A percentile compares a stretch with the other conserved stretches of the same genome.
phyloP scores from a whole-genome alignment of 2,888 invertebrate species.

The Catocala sponsa region DNA sequence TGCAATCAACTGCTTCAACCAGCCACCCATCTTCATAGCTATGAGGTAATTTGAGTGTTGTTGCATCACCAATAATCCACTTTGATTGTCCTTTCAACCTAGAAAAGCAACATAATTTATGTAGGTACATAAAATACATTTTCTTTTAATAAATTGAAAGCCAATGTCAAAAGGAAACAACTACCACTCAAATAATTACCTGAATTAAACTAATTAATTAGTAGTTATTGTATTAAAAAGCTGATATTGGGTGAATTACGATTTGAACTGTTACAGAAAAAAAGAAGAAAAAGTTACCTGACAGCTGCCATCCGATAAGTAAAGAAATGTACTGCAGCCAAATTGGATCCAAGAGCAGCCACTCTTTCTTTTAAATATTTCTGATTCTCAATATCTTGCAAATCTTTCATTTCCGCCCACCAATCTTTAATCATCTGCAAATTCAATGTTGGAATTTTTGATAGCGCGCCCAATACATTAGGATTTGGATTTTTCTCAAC shows the following conservation, averaged over 20 bases:
- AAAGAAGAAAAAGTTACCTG: slow-evolving; percentile 72
- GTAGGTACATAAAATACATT: too few relatives aligned
- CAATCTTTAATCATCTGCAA: slow-evolving; percentile 84
- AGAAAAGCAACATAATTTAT: slow-evolving; percentile 44
- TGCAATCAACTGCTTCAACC: slow-evolving; percentile 94
- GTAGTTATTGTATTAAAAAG: too few relatives aligned
- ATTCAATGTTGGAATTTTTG: slow-evolving; percentile 85
- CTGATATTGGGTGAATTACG: neutral
- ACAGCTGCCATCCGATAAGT: slow-evolving; percentile 92
- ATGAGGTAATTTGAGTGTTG: slow-evolving; percentile 88
- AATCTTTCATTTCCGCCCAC: slow-evolving; percentile 84
- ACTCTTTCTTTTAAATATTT: slow-evolving; percentile 88
- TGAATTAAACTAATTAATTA: too few relatives aligned
- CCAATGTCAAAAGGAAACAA: too few relatives aligned
- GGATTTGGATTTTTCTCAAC: slow-evolving; percentile 76
- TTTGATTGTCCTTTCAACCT: slow-evolving; percentile 79
- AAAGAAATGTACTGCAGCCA: slow-evolving; percentile 96
- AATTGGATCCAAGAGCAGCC: slow-evolving; percentile 91
- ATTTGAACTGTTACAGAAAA: neutral
- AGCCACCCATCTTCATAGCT: slow-evolving; percentile 88
- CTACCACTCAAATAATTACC: too few relatives aligned
- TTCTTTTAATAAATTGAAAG: too few relatives aligned
- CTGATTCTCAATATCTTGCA: slow-evolving; percentile 88
- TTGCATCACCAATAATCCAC: slow-evolving; percentile 88
- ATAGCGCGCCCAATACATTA: slow-evolving; percentile 75